These are phyloP conservation scores for Epizoanthus illoricatus DNA, from an alignment of 92 coral and sea anemone genomes.

Conservation along the genomic window DNA sequence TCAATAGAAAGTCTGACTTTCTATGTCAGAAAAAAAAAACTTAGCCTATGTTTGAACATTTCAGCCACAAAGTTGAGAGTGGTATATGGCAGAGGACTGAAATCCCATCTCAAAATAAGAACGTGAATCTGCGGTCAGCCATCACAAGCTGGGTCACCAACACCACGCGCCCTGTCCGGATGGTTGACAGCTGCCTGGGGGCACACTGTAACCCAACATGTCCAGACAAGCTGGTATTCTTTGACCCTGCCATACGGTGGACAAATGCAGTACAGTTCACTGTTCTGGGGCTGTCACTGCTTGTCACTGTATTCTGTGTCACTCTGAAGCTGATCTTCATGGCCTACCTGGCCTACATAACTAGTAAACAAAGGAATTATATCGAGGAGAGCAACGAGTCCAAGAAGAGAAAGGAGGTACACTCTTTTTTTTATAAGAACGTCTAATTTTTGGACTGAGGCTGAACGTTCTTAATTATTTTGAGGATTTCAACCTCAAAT, in stretches of 20 bases:
- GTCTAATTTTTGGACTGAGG: too few relatives aligned
- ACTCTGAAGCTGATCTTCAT: constrained; percentile 46
- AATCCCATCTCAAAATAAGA: constrained; percentile 14
- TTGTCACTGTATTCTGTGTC: constrained; percentile 49
- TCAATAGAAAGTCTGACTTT: too few relatives aligned
- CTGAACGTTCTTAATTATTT: too few relatives aligned
- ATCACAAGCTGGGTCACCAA: constrained; percentile 44
- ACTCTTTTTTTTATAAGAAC: too few relatives aligned
- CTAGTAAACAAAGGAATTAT: constrained; percentile 34
- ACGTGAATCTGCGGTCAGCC: constrained; percentile 42
- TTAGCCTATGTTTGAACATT: not conserved
- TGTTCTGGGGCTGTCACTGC: constrained; percentile 36
- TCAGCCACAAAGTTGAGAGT: constrained; percentile 53
- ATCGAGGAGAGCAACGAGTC: constrained; percentile 42
- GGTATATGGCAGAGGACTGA: constrained; percentile 49
- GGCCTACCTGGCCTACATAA: constrained; percentile 40
- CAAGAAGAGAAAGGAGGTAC: constrained; percentile 63
- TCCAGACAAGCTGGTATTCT: constrained; percentile 59
- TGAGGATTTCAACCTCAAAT: too few relatives aligned
- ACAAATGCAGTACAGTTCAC: not conserved
- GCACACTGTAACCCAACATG: constrained; percentile 70
- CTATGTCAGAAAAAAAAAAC: too few relatives aligned
- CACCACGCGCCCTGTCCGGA: constrained; percentile 2
- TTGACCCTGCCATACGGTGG: constrained; percentile 51
- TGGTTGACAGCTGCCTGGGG: constrained; percentile 57